These are phyloP conservation scores for Papilio gigon DNA, from an alignment of 2,888 invertebrate species.

Conservation along the genomic window DNA sequence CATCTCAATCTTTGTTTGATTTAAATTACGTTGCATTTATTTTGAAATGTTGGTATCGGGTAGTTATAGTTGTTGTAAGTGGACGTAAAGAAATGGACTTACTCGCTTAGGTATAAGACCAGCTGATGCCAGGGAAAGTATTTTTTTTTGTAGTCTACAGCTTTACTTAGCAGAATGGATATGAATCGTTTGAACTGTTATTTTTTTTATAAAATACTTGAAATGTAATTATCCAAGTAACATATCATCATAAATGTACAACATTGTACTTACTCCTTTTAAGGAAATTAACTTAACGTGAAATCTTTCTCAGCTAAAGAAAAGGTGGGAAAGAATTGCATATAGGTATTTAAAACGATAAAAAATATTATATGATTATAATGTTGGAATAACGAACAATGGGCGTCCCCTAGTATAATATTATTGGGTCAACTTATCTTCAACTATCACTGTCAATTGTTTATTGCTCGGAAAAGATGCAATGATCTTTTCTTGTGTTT, in stretches of 20 bases:
- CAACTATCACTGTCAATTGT: conserved; percentile 14
- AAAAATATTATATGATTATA: too few relatives aligned
- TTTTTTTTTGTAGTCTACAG: background rate
- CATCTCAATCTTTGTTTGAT: background rate
- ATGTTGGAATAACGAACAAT: too few relatives aligned
- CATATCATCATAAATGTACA: too few relatives aligned
- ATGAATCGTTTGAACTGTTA: background rate
- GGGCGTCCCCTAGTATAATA: too few relatives aligned
- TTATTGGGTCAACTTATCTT: conserved; percentile 10
- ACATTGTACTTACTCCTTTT: too few relatives aligned
- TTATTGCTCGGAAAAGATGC: conserved; percentile 18
- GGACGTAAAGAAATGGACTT: background rate
- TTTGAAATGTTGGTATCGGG: background rate
- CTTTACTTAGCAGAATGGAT: background rate
- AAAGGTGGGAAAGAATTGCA: too few relatives aligned
- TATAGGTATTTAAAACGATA: too few relatives aligned
- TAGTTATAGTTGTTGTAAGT: background rate
- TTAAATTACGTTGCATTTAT: conserved; percentile 5
- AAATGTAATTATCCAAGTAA: background rate
- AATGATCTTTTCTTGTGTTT: conserved; percentile 32
- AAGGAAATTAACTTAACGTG: too few relatives aligned
- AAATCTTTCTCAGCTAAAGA: too few relatives aligned
- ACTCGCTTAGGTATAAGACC: background rate
- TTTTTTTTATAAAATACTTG: background rate
- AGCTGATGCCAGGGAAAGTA: background rate